Evolutionary conservation across 92 coral and sea anemone species (phyloP).

Genomic region (Paramuricea clavata): DNA sequence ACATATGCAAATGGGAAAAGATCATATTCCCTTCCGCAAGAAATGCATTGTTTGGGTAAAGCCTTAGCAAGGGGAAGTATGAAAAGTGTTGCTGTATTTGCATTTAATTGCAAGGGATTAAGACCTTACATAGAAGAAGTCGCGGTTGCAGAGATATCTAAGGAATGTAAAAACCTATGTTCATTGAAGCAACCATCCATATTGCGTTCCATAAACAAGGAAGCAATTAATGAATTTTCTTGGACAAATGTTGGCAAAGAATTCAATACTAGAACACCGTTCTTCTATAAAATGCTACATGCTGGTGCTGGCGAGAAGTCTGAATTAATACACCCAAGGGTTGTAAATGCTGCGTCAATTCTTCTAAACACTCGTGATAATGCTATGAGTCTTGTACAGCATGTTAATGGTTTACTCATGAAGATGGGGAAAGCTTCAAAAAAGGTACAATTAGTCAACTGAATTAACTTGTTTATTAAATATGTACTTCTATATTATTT

Average conservation of each 20-base stretch:
- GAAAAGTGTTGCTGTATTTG: constrained; percentile 29
- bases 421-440: constrained; percentile 52
- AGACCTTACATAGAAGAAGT: constrained; percentile 26
- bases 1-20: constrained; percentile 16
- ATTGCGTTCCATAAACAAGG: neutral
- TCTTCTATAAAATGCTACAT: constrained; percentile 13
- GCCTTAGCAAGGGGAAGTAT: constrained; percentile 45
- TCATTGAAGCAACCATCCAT: neutral
- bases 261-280: constrained; percentile 27
- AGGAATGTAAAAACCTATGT: constrained; percentile 41
- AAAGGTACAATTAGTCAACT: constrained; percentile 25
- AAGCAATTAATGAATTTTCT: neutral
- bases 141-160: constrained; percentile 19
- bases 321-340: neutral
- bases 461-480: too few relatives aligned
- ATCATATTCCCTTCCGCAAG: constrained; percentile 16
- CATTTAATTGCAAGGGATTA: neutral
- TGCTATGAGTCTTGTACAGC: constrained; percentile 49
- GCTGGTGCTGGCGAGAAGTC: constrained; percentile 23
- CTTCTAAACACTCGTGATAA: constrained; percentile 28
- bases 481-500: too few relatives aligned
- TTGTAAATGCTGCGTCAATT: neutral
- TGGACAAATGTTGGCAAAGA: constrained; percentile 5
- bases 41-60: constrained; percentile 50
- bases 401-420: constrained; percentile 34